Evolutionary conservation across 2,888 invertebrate species (phyloP).

Genomic region (Lacanobia oleracea): DNA sequence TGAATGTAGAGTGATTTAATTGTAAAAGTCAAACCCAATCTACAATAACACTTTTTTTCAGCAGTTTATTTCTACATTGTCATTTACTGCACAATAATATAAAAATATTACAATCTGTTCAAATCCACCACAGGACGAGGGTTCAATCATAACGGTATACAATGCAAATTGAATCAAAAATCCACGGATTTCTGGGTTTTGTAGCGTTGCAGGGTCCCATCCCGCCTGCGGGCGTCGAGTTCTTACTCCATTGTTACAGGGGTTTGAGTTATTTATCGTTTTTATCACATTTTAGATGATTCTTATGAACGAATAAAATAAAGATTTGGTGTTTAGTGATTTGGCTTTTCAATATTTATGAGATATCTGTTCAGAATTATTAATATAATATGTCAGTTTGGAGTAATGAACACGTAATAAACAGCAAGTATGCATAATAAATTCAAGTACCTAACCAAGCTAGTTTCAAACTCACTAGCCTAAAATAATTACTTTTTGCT

Average conservation of each 20-base stretch:
- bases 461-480: not conserved
- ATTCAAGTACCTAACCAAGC: no score
- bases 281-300: no score
- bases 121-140: slow-evolving; percentile 15
- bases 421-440: not conserved
- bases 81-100: not conserved
- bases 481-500: not conserved
- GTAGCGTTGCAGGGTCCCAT: slow-evolving; percentile 19
- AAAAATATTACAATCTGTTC: slow-evolving; percentile 11
- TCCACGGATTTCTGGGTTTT: slow-evolving; percentile 55
- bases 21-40: no score
- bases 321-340: not conserved
- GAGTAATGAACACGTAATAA: not conserved
- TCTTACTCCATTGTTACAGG: slow-evolving; percentile 43
- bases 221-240: slow-evolving; percentile 6
- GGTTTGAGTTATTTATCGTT: slow-evolving; percentile 5
- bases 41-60: no score
- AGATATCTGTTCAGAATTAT: no score
- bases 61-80: no score
- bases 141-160: slow-evolving; percentile 49
- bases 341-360: no score
- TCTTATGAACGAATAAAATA: no score
- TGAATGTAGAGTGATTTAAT: no score
- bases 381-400: not conserved
- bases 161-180: slow-evolving; percentile 71